These are phyloP conservation scores for Enteromius radiatus DNA, from an alignment of 2,797 vertebrate genomes.

Conservation along the genomic window DNA sequence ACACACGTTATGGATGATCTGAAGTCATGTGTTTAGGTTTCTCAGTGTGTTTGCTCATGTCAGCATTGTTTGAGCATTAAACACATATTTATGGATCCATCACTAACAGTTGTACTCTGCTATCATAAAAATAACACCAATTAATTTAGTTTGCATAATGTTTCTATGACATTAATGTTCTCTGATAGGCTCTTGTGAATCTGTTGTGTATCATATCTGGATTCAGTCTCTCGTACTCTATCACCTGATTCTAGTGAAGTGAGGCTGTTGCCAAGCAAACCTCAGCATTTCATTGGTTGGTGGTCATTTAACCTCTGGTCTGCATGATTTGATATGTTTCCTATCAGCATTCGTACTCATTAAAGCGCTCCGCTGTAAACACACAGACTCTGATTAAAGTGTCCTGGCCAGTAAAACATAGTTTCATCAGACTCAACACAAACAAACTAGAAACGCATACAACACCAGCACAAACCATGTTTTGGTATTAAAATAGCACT, in stretches of 20 bases:
- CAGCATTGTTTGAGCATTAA: background rate
- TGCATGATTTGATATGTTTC: background rate
- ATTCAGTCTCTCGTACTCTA: background rate
- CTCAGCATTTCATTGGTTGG: background rate
- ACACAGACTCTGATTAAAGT: no score
- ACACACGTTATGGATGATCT: background rate
- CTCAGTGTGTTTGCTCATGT: background rate
- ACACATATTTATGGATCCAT: background rate
- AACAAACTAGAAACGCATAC: no score
- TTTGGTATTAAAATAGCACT: no score
- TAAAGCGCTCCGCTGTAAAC: background rate
- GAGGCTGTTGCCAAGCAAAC: background rate
- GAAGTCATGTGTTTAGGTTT: background rate
- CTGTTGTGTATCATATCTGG: background rate
- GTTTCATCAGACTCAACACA: no score
- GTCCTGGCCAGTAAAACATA: no score
- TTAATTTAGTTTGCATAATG: background rate
- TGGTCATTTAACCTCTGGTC: background rate
- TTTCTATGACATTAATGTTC: background rate
- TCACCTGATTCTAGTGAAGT: background rate
- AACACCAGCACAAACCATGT: no score
- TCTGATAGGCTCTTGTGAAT: background rate
- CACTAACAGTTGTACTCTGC: background rate
- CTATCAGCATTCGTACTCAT: background rate
- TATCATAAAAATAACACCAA: background rate